A percentile compares a stretch with the other conserved stretches of the same genome.
Conservation (phyloP, 2,113 vertebrate species). For the Campylomormyrus numenius region DNA sequence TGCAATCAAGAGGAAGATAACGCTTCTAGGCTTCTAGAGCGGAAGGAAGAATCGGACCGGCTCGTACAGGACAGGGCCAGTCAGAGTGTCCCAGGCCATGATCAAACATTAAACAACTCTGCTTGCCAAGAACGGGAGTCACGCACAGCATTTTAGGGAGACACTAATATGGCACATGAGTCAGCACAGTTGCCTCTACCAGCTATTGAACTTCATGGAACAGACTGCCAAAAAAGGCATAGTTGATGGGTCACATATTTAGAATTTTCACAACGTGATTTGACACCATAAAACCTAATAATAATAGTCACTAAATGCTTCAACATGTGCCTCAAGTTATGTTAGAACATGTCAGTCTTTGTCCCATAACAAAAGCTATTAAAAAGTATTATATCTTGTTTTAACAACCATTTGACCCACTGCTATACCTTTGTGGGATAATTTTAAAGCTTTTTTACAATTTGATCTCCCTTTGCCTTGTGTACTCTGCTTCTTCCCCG, state of each 20-base stretch:
- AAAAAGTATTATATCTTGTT: neutral
- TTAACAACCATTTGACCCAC: neutral
- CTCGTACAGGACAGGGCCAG: neutral
- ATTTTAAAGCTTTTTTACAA: neutral
- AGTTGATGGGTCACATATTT: neutral
- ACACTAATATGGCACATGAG: neutral
- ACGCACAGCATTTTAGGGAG: neutral
- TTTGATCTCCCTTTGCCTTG: neutral
- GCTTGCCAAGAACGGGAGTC: constrained; percentile 5
- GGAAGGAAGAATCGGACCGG: neutral
- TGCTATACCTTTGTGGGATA: neutral
- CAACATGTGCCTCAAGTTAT: neutral
- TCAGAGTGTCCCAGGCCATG: neutral
- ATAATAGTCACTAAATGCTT: neutral
- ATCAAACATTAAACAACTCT: neutral
- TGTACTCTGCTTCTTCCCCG: neutral
- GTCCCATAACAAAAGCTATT: neutral
- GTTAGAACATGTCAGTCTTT: neutral
- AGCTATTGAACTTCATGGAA: neutral
- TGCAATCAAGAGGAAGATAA: neutral
- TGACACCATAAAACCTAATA: neutral
- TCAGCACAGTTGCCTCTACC: neutral
- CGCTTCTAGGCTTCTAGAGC: neutral
- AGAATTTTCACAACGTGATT: neutral
- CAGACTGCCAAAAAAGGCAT: neutral